phyloP scores from a whole-genome alignment of 2,888 invertebrate genomes.

The Baccha elongata region DNA sequence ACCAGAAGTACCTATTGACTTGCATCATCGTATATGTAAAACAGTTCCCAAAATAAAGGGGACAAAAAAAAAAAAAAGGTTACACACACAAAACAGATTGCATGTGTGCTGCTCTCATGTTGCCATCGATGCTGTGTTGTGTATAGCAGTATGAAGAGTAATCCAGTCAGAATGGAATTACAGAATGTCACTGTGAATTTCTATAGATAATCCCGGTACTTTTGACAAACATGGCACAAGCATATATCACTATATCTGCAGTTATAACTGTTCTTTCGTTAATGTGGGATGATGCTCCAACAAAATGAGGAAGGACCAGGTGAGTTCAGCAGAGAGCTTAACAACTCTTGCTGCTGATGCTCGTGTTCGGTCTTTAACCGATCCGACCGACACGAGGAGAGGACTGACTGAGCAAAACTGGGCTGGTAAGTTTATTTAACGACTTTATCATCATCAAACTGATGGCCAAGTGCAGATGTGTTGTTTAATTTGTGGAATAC shows the following conservation, averaged over 20 bases:
- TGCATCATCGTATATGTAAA: conserved; percentile 56
- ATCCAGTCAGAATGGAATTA: conserved; percentile 73
- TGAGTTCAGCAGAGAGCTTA: conserved; percentile 68
- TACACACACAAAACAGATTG: conserved; percentile 48
- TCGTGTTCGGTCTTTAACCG: conserved; percentile 11
- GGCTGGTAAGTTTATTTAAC: conserved; percentile 44
- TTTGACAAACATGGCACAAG: conserved; percentile 69
- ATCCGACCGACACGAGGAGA: not conserved
- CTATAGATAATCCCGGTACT: conserved; percentile 72
- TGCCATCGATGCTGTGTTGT: conserved; percentile 17
- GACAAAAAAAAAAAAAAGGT: conserved; percentile 6
- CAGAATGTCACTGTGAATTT: conserved; percentile 73
- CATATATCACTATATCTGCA: conserved; percentile 7
- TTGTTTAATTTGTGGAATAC: conserved; percentile 70
- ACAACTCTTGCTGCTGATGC: conserved; percentile 40
- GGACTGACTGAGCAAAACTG: not conserved
- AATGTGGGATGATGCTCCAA: conserved; percentile 70
- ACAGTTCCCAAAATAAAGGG: conserved; percentile 42
- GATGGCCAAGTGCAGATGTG: conserved; percentile 57
- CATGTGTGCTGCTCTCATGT: conserved; percentile 53
- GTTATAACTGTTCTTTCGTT: conserved; percentile 4
- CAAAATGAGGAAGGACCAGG: conserved; percentile 66
- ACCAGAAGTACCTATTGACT: not conserved
- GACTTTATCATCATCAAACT: conserved; percentile 70
- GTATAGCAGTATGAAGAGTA: conserved; percentile 46